phyloP scores from a whole-genome alignment of 92 coral and sea anemone genomes.

The Porites lobata region DNA sequence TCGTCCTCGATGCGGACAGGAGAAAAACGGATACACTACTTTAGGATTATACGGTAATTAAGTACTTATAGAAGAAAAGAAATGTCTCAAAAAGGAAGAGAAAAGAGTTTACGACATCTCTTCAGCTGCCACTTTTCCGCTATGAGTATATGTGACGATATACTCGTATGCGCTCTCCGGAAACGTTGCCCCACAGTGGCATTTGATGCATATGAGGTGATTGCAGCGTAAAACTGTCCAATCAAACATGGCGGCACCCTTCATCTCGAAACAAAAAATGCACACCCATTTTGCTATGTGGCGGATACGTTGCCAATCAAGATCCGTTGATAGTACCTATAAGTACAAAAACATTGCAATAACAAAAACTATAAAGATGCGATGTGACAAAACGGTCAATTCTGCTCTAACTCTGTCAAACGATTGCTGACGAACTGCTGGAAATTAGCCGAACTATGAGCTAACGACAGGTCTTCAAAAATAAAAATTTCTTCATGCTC shows the following conservation, averaged over 20 bases:
- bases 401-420: too few relatives aligned
- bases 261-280: background rate
- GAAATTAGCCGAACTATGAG: background rate
- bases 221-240: background rate
- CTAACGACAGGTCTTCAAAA: background rate
- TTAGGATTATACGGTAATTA: too few relatives aligned
- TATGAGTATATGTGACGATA: background rate
- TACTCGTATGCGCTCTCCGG: background rate
- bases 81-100: too few relatives aligned
- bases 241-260: background rate
- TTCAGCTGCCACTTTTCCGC: too few relatives aligned
- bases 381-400: background rate
- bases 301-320: background rate
- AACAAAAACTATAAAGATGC: background rate
- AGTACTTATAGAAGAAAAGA: too few relatives aligned
- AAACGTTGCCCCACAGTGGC: background rate
- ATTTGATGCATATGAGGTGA: background rate
- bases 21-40: too few relatives aligned
- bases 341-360: background rate
- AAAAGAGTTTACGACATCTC: too few relatives aligned
- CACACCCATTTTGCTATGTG: background rate
- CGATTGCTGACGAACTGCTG: background rate
- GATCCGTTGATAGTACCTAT: background rate
- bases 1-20: too few relatives aligned
- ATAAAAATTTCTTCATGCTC: background rate